phyloP scores from a whole-genome alignment of 2,113 vertebrate species.

The Salvator merianae region DNA sequence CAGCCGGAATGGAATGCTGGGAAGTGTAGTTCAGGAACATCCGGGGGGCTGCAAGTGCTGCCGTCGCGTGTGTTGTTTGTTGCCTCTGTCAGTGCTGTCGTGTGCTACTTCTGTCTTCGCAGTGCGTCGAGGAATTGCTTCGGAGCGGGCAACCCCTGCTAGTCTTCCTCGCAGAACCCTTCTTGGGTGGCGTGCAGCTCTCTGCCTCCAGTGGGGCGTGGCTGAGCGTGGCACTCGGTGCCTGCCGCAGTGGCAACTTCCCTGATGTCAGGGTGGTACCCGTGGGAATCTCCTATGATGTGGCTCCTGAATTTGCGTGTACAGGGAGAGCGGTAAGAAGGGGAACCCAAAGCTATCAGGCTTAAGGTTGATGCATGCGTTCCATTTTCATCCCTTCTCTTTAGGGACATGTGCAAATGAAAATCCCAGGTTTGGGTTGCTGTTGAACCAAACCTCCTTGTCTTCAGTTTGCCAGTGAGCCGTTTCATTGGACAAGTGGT shows the following conservation, averaged over 20 bases:
- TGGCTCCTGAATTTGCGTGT: background rate
- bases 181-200: conserved; percentile 61
- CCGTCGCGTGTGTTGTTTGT: accelerated
- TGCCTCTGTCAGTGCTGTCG: accelerated
- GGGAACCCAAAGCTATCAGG: no score
- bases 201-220: conserved; percentile 62
- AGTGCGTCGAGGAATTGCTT: conserved; percentile 85
- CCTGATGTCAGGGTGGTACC: conserved; percentile 82
- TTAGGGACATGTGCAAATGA: no score
- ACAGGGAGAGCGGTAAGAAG: conserved; percentile 49
- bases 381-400: no score
- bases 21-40: no score
- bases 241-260: conserved; percentile 66
- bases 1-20: no score
- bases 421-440: no score
- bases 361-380: no score
- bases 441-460: no score
- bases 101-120: background rate
- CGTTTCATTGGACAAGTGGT: no score
- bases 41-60: no score
- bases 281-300: conserved; percentile 83
- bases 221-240: conserved; percentile 71
- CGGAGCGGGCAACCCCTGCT: conserved; percentile 79
- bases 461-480: no score
- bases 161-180: conserved; percentile 75